Evolutionary conservation across 1,140 invertebrate species (phyloP), one percentile per base, ranked within the genome.

Genomic region (Meloidogyne floridensis): DNA sequence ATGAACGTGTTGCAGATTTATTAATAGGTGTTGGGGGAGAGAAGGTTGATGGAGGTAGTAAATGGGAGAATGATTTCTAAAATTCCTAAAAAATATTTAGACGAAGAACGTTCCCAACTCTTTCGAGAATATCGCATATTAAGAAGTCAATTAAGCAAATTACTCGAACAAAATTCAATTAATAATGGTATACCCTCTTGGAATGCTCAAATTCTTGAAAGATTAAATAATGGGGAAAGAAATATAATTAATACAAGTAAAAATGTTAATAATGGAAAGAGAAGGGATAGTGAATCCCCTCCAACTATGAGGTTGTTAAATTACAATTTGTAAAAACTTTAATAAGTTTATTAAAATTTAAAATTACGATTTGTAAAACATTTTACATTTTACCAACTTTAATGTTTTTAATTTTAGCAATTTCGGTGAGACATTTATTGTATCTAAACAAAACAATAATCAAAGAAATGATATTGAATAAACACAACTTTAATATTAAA

Each of bases 101-200:
- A 87, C 0, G 73, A 85, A 18, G 87, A 90, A 54, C 80, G 85
- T 6, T 74, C 84, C 13, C 20, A 83, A 70, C 84, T 90, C 0
- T 80, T 89, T 56, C 75, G 85, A 32, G 88, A 89, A 80, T 89
- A 89, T 80, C 81, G 87, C n/a, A 70, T 89, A 13, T 73, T 89
- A 72, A 86, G 84, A 59, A 90, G 83, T 43, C 88, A 89, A 82
- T 81, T 89, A 69, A 88, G 90, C 18, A 87, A 85, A 81, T 80
- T 85, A 59, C 82, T 81, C 42, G 59, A 65, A 65, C 15, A 65
- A n/a, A 81, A 86, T 47, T 43, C 71, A 20, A 53, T 20, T n/a
- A 81, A 81, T 59, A 81, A 82, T 59, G 80, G 79, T 3, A 6
- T 90, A 18, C 77, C 77, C 6, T 89, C 87, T 4, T 89, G 87